Percentiles rank a stretch among this genome's conserved stretches.
Evolutionary conservation across 2,888 invertebrate genomes (phyloP).

Genomic region (Drosophila gaucha): DNA sequence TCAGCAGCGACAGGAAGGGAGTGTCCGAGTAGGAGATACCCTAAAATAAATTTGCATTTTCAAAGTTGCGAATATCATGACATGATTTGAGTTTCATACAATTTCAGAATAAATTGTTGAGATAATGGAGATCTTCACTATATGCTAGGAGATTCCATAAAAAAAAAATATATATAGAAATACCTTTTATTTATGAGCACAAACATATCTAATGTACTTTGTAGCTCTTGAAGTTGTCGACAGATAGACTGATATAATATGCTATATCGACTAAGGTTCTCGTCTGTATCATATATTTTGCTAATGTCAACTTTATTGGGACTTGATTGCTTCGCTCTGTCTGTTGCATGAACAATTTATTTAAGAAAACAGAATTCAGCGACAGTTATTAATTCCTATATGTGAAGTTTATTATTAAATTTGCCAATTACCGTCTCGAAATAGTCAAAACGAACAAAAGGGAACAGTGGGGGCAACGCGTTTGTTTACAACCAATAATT

Average conservation of each 20-base stretch:
- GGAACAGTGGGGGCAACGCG: constrained; percentile 39
- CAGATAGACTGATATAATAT: constrained; percentile 1
- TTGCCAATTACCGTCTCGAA: constrained; percentile 70
- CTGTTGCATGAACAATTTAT: neutral
- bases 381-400: constrained; percentile 41
- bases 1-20: constrained; percentile 8
- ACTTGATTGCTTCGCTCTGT: neutral
- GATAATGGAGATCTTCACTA: no score
- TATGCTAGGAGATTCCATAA: neutral
- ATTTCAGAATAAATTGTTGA: no score
- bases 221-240: neutral
- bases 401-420: constrained; percentile 26
- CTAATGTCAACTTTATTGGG: neutral
- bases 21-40: neutral
- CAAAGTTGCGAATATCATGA: no score
- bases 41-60: neutral
- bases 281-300: neutral
- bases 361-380: neutral
- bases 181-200: no score
- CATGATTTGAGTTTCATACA: no score
- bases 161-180: no score
- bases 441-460: constrained; percentile 64
- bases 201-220: no score
- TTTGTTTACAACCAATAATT: constrained; percentile 80
- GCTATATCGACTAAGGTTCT: neutral